Conservation (phyloP, 2,888 invertebrate genomes). For the Punctoribates punctum region DNA sequence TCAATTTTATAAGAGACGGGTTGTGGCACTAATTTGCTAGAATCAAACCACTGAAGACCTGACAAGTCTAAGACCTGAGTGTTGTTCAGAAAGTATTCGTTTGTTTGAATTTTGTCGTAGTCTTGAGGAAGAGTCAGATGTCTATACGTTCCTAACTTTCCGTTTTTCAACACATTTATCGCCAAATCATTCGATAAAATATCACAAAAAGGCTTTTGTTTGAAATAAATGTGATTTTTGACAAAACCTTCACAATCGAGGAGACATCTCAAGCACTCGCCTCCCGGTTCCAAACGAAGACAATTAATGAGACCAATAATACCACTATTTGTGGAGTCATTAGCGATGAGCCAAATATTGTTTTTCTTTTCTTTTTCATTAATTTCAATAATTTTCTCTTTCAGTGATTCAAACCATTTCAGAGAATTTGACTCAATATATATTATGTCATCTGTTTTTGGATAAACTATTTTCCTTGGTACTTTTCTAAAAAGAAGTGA, state of each 20-base stretch:
- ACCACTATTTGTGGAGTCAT: conserved; percentile 54
- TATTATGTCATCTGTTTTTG: too few relatives aligned
- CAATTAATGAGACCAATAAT: conserved; percentile 58
- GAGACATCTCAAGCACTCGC: conserved; percentile 48
- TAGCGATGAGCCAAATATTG: conserved; percentile 62
- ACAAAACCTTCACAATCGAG: conserved; percentile 13
- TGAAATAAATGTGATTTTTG: conserved; percentile 49
- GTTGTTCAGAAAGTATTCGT: conserved; percentile 1
- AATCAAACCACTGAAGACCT: conserved; percentile 24
- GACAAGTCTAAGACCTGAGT: background rate
- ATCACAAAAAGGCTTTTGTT: conserved; percentile 42
- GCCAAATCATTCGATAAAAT: conserved; percentile 54
- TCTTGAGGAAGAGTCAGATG: conserved; percentile 75
- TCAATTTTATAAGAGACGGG: conserved; percentile 16
- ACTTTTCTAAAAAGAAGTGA: too few relatives aligned
- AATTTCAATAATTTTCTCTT: conserved; percentile 59
- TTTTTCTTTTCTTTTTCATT: conserved; percentile 61
- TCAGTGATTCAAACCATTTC: background rate
- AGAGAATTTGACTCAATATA: too few relatives aligned
- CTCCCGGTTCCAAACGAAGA: conserved; percentile 54
- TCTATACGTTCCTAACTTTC: conserved; percentile 75
- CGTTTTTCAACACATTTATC: conserved; percentile 63
- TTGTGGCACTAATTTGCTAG: too few relatives aligned
- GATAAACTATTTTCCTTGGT: too few relatives aligned
- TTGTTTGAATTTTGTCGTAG: background rate